These are phyloP conservation scores for Geophilus truncorum DNA, from an alignment of 2,888 invertebrate genomes.

Conservation along the genomic window DNA sequence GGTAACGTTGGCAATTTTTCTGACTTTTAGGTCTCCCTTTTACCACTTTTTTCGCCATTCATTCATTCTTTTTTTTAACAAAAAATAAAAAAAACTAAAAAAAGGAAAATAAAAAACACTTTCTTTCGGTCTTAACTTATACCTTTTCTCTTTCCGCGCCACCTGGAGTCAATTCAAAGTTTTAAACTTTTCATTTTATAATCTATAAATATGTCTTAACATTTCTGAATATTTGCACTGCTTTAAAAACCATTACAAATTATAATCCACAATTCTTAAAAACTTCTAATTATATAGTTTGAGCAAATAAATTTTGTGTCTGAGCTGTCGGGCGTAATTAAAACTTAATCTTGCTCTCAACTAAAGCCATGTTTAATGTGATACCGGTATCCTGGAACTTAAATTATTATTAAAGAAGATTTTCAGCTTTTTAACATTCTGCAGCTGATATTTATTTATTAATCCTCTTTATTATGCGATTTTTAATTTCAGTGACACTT, in stretches of 20 bases:
- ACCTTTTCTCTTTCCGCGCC: not conserved
- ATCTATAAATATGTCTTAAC: too few relatives aligned
- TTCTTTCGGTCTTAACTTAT: too few relatives aligned
- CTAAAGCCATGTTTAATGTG: not conserved
- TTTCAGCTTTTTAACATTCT: not conserved
- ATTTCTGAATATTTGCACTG: not conserved
- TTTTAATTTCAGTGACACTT: too few relatives aligned
- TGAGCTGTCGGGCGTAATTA: conserved; percentile 1
- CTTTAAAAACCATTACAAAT: not conserved
- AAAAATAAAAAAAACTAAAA: too few relatives aligned
- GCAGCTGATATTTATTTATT: not conserved
- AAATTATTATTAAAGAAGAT: conserved; percentile 14
- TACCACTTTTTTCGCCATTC: not conserved
- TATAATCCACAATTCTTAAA: not conserved
- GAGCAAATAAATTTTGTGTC: not conserved
- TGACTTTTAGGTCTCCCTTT: not conserved
- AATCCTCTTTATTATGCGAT: not conserved
- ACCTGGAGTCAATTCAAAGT: not conserved
- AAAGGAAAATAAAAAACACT: too few relatives aligned
- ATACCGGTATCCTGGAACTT: not conserved
- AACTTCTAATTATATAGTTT: conserved; percentile 1
- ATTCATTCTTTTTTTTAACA: not conserved
- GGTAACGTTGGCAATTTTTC: not conserved
- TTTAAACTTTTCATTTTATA: not conserved
- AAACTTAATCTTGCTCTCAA: not conserved